Evolutionary conservation across 2,113 vertebrate genomes (phyloP), one percentile per base, ranked within the genome.

Genomic region (Seriola dumerili): DNA sequence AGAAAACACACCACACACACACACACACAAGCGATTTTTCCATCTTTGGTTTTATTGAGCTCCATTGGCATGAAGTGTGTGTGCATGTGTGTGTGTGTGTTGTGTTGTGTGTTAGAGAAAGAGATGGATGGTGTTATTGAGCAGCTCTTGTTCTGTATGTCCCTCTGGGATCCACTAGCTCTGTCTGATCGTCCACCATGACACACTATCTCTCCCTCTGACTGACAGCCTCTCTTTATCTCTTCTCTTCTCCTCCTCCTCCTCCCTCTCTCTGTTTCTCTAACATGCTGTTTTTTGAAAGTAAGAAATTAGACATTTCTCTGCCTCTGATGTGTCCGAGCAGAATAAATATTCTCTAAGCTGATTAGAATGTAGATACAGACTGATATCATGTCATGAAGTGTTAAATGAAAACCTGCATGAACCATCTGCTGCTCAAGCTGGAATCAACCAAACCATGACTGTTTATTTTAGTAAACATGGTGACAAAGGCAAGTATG

Each of bases 101-200:
- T 23, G 25, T 55, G 50, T 71, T 72, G n/a, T n/a, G n/a, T n/a
- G n/a, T n/a, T 38, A 23, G 63, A 25, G 23, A 58, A 50, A 64
- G 72, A 40, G 79, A 83, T 85, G 79, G 52, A 87, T 85, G 76
- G 55, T 0, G 34, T 42, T 46, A 38, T 52, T 19, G 61, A 64
- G 68, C 72, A 61, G 68, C 59, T 70, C 74, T 64, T 58, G 57
- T 46, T 54, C 84, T 85, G 75, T 19, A 84, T 82, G 84, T 85
- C 76, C 79, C 89, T 72, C 86, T 65, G 89, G 84, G 86, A 86
- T 83, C 87, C 76, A 62, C 76, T 87, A 17, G 21, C 52, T 78
- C 76, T 64, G 50, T 70, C 89, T 71, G 81, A 80, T 80, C 1
- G 13, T 84, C 59, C 54, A 64, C 66, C 8, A 6, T 72, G 77